phyloP scores from a whole-genome alignment of 2,888 invertebrate genomes.

The Dryadula phaetusa region DNA sequence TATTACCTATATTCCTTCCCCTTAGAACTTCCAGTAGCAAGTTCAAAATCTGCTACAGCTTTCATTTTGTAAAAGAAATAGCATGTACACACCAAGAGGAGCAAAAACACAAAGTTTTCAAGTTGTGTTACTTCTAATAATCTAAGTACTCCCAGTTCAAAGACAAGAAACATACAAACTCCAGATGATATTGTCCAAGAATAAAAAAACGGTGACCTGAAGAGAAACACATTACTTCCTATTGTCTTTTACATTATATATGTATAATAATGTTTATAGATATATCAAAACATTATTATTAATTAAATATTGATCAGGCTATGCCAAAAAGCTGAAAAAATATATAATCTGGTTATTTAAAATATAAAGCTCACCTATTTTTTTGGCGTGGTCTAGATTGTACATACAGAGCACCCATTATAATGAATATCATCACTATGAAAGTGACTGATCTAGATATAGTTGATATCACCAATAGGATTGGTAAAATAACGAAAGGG shows the following conservation, averaged over 20 bases:
- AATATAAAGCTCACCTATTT: conserved; percentile 62
- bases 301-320: neutral
- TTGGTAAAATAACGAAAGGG: conserved; percentile 73
- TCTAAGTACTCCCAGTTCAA: conserved; percentile 88
- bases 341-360: neutral
- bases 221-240: conserved; percentile 45
- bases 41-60: conserved; percentile 70
- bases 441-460: conserved; percentile 68
- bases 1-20: conserved; percentile 77
- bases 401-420: conserved; percentile 74
- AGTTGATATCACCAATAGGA: conserved; percentile 66
- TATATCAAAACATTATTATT: neutral
- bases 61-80: conserved; percentile 78
- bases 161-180: conserved; percentile 86
- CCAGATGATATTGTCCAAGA: conserved; percentile 90
- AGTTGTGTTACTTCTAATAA: conserved; percentile 86
- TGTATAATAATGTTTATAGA: neutral
- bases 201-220: conserved; percentile 89
- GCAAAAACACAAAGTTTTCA: conserved; percentile 73
- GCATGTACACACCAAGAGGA: conserved; percentile 65
- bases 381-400: conserved; percentile 74
- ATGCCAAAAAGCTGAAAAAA: no score
- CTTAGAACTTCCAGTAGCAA: conserved; percentile 71
- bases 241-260: neutral
- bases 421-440: conserved; percentile 70